A percentile compares a stretch with the other conserved stretches of the same genome.
phyloP scores from a whole-genome alignment of 1,140 invertebrate genomes.

The Penaeus indicus region DNA sequence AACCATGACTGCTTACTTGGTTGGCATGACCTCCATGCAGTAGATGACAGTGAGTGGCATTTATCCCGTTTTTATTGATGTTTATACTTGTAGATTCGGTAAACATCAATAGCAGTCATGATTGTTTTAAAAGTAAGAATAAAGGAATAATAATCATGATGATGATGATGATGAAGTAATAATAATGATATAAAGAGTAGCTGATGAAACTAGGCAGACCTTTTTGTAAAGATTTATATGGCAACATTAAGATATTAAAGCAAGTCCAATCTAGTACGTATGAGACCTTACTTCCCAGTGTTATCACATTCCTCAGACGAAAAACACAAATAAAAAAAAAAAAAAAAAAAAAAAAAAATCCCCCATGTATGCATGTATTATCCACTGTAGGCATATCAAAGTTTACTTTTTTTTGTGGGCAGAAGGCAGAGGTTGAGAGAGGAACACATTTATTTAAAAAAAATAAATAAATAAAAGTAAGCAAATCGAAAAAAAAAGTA shows the following conservation, averaged over 20 bases:
- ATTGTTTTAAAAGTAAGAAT: conserved; percentile 4
- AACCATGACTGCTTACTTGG: conserved; percentile 36
- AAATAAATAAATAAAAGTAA: not conserved
- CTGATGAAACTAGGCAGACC: not conserved
- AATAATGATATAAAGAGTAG: conserved; percentile 2
- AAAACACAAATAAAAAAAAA: not conserved
- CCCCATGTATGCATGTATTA: conserved; percentile 55
- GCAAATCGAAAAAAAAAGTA: not conserved
- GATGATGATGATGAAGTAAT: not conserved
- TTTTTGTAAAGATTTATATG: conserved; percentile 56
- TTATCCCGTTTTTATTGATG: conserved; percentile 39
- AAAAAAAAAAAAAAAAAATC: too few relatives aligned
- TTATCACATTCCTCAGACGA: conserved; percentile 59
- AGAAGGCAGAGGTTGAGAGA: conserved; percentile 27
- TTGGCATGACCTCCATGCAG: conserved; percentile 39
- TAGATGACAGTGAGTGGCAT: conserved; percentile 36
- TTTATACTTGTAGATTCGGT: conserved; percentile 28
- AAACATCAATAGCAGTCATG: not conserved
- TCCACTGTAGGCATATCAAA: conserved; percentile 53
- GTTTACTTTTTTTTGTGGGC: conserved; percentile 4
- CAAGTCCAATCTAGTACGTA: conserved; percentile 49
- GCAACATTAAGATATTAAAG: conserved; percentile 47
- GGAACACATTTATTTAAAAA: conserved; percentile 29
- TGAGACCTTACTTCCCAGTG: conserved; percentile 55
- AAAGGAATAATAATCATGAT: conserved; percentile 22